phyloP scores from a whole-genome alignment of 2,113 vertebrate species.

The Cynocephalus volans region DNA sequence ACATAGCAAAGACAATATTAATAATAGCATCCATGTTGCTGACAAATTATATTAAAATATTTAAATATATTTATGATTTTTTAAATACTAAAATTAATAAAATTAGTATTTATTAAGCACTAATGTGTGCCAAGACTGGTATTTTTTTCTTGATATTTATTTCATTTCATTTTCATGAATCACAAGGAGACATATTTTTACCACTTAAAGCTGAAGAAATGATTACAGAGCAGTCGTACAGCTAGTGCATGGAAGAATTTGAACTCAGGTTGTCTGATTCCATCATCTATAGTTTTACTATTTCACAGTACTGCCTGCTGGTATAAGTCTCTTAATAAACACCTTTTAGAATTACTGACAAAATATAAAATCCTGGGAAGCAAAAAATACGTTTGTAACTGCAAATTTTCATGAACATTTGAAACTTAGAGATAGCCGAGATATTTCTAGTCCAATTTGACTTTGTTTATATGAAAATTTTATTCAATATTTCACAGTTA shows the following conservation, averaged over 20 bases:
- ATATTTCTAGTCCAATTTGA: background rate
- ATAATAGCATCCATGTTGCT: background rate
- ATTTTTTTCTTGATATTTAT: background rate
- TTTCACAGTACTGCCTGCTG: background rate
- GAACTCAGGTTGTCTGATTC: background rate
- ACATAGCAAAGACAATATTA: background rate
- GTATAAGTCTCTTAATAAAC: background rate
- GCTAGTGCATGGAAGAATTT: background rate
- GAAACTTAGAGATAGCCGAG: background rate
- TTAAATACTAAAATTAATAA: slow-evolving; percentile 38
- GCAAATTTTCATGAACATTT: background rate
- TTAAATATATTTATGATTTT: background rate
- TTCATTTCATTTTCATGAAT: slow-evolving; percentile 51
- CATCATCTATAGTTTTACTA: background rate
- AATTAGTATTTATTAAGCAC: background rate
- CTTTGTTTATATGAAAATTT: slow-evolving; percentile 28
- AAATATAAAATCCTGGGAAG: background rate
- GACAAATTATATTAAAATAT: background rate
- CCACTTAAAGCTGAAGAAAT: background rate
- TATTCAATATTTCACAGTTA: background rate
- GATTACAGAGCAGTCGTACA: background rate
- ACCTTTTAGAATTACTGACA: background rate
- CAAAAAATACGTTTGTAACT: background rate
- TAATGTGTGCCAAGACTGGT: background rate
- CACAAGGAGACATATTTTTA: background rate